Base-by-base conservation (phyloP, 1,140 invertebrate genomes). In the Hestina assimilis region DNA sequence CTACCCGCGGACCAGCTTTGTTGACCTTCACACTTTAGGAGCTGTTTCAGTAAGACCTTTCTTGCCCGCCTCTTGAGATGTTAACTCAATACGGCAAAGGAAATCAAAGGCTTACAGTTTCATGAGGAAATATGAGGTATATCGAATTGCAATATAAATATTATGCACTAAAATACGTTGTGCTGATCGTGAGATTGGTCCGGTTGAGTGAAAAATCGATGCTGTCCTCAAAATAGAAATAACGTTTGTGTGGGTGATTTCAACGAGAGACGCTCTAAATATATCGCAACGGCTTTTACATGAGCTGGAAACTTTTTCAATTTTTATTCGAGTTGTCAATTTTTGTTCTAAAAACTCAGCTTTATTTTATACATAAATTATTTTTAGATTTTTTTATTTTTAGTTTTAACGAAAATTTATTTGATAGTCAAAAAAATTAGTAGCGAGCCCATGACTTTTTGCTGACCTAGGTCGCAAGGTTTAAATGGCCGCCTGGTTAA, bases 1-100 rank as follows among this genome's bases (percentile, higher is more conserved):
- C 43, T 52, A 35, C 23, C 55, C 43, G 14, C 70, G 66, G 74
- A 72, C 78, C 69, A 75, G 56, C 46, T 29, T 23, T 73, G 64
- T 69, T 60, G 63, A 71, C 63, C 58, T 73, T 77, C 63, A 58
- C 70, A 68, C 67, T 79, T 75, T 35, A 53, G 35, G 42, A 59
- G 46, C 28, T 40, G 23, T 55, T 19, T 55, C 26, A 55, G 41
- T 35, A 28, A 35, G 14, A 35, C 14, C 31, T n/a, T 31, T n/a
- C 29, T 35, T n/a, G 14, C 31, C 14, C 8, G 14, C 19, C 47
- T 15, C 5, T 41, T 31, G 26, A 42, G 38, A 42, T 42, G 12
- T 47, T 47, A 33, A 8, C 14, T 4, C 31, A 35, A 35, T 35
- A 0, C 31, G 12, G 1, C 1, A 4, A 35, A n/a, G 2, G 6